phyloP scores from a whole-genome alignment of 2,888 invertebrate species.

The Pollenia labialis region DNA sequence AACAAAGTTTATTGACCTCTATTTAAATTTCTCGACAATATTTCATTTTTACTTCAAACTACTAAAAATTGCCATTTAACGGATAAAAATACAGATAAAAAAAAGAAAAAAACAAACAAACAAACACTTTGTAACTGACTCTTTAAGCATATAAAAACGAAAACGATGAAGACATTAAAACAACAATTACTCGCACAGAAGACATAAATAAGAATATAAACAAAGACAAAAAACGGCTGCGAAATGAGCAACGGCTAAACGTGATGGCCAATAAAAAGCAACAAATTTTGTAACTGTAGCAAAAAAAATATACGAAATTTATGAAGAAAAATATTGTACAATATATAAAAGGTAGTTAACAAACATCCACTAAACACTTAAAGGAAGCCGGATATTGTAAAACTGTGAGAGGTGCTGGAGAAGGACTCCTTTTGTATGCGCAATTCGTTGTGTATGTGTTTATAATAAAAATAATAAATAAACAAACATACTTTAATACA shows the following conservation, averaged over 20 bases:
- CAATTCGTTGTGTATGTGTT: background rate
- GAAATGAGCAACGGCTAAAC: conserved; percentile 15
- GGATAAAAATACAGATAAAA: no score
- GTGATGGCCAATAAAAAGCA: conserved; percentile 10
- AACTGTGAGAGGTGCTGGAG: background rate
- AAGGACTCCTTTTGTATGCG: background rate
- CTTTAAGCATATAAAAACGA: background rate
- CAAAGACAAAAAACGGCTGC: background rate
- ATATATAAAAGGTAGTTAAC: background rate
- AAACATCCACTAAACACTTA: background rate
- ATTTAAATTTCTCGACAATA: no score
- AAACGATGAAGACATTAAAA: conserved; percentile 24
- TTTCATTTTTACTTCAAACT: no score
- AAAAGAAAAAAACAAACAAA: background rate
- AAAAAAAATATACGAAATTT: conserved; percentile 14
- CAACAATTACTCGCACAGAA: conserved; percentile 9
- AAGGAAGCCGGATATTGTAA: background rate
- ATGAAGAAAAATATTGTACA: background rate
- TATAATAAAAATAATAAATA: background rate
- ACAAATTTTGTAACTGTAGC: conserved; percentile 30
- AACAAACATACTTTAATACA: no score
- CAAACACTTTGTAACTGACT: background rate
- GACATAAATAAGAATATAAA: background rate
- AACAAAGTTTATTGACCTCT: no score
- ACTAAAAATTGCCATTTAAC: no score